Base-by-base conservation (phyloP, 2,797 vertebrate genomes). In the Mormyrops attenuatus region DNA sequence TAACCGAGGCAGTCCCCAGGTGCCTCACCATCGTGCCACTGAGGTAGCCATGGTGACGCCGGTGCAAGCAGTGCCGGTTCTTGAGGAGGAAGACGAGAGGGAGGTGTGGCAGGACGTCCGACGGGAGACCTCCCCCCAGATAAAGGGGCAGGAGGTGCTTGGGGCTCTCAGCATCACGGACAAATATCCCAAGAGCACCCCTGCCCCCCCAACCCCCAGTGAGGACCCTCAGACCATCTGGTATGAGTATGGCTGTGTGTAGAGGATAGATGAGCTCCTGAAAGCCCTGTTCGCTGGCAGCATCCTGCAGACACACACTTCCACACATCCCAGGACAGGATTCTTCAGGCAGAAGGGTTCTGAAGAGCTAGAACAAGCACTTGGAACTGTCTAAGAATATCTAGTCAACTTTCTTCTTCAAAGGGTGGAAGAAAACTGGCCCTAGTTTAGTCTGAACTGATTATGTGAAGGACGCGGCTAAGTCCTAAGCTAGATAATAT, bases 201-300 rank as follows among this genome's bases (percentile, higher is more conserved):
- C 97, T 0, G 96, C 94, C 0, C 97, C 98, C 84, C 96, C 96
- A 0, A 98, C 99, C 91, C 95, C 96, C 0, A 96, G 94, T 26
- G 95, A 95, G 3, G 98, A 99, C 93, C 98, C 96, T 20, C 98
- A 99, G 94, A 98, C 97, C 0, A 97, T 99, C 92, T 99, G 99
- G 99, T 99, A 99, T 34, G 99, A 99, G 91, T 99, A 99, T 0
- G 99, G 99, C 11, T 98, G 97, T 17, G 97, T 98, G 92, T 97
- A 94, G 95, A 38, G 5, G 41, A 15, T 6, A 17, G 13, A 17
- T n/a, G 5, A 85, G 82, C 82, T 50, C n/a, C 47, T 4, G 8
- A 85, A 50, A 53, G 13, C 30, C 26, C n/a, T 87, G 49, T 55
- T 11, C 0, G 4, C 13, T 53, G 85, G 5, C 26, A 30, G 20